Conservation (phyloP, 2,888 invertebrate species). For the Brenthis hecate region DNA sequence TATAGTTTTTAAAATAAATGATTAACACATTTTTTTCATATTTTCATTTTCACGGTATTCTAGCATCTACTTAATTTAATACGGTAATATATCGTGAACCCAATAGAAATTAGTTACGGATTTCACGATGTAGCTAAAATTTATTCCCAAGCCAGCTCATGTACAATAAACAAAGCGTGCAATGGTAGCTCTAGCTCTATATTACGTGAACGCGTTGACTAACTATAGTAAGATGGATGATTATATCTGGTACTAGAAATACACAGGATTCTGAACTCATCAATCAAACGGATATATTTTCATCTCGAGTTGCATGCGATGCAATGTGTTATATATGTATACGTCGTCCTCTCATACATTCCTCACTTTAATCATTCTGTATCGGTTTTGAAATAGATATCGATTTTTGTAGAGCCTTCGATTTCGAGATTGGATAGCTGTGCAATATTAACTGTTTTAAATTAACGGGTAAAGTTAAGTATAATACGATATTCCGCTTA, state of each 20-base stretch:
- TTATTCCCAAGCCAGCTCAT: constrained; percentile 4
- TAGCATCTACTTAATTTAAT: too few species aligned
- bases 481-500: too few species aligned
- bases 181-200: constrained; percentile 22
- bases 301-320: constrained; percentile 30
- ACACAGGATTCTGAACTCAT: constrained; percentile 28
- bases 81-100: background rate
- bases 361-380: constrained; percentile 23
- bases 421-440: constrained; percentile 9
- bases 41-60: too few species aligned
- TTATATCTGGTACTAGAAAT: constrained; percentile 28
- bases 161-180: constrained; percentile 15
- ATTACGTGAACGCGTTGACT: constrained; percentile 23
- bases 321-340: constrained; percentile 15
- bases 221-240: constrained; percentile 33
- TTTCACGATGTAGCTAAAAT: background rate
- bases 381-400: constrained; percentile 21
- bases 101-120: background rate
- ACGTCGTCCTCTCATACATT: constrained; percentile 15
- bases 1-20: too few species aligned
- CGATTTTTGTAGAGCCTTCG: constrained; percentile 26
- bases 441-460: background rate
- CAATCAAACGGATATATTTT: constrained; percentile 37
- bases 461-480: too few species aligned
- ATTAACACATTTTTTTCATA: too few species aligned